These are phyloP conservation scores for Scolanthus callimorphus DNA, from an alignment of 92 coral and sea anemone species.

Conservation along the genomic window DNA sequence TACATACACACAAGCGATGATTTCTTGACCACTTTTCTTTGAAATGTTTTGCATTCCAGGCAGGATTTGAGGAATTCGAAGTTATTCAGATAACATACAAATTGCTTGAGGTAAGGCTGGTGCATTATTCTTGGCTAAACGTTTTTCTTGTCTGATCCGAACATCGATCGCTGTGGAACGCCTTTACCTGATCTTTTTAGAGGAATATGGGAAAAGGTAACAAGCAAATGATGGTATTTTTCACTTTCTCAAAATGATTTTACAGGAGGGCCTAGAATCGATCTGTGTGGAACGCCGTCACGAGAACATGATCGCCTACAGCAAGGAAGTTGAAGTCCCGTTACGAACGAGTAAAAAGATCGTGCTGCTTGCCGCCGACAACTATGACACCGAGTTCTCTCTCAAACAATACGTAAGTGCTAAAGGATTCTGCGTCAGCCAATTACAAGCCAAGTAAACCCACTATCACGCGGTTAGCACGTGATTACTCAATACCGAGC, in stretches of 20 bases:
- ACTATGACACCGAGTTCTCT: conserved; percentile 65
- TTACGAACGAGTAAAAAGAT: conserved; percentile 55
- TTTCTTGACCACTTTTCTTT: too few relatives aligned
- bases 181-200: too few relatives aligned
- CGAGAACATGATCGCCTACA: conserved; percentile 64
- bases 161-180: too few relatives aligned
- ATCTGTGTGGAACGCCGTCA: conserved; percentile 43
- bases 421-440: too few relatives aligned
- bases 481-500: too few relatives aligned
- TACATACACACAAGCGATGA: too few relatives aligned
- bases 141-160: too few relatives aligned
- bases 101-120: conserved; percentile 29
- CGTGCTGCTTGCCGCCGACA: conserved; percentile 52
- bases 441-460: too few relatives aligned
- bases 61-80: conserved; percentile 56
- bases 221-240: too few relatives aligned
- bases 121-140: too few relatives aligned
- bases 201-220: too few relatives aligned
- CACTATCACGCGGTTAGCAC: too few relatives aligned
- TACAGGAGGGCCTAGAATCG: conserved; percentile 32
- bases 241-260: not conserved
- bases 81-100: conserved; percentile 7
- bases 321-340: conserved; percentile 59
- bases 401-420: conserved; percentile 63
- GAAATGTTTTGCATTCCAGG: conserved; percentile 16